A percentile compares a stretch with the other conserved stretches of the same genome.
These are phyloP conservation scores for Elanus axillaris DNA, from an alignment of 2,113 vertebrate genomes.

Conservation along the genomic window DNA sequence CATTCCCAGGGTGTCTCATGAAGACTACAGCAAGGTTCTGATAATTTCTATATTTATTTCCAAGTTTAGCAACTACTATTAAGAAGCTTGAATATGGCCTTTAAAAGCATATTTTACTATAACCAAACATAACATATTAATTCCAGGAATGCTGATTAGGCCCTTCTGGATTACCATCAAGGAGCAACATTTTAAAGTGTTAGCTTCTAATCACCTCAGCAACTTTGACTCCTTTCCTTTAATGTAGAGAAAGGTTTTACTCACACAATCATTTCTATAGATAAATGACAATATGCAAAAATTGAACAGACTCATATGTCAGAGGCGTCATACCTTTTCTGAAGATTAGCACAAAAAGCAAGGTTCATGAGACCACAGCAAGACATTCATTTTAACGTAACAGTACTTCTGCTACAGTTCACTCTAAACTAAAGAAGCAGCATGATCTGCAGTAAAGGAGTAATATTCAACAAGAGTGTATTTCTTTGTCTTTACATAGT, in stretches of 20 bases:
- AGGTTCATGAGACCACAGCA: not conserved
- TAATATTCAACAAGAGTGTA: not conserved
- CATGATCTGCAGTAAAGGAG: not conserved
- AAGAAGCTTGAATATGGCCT: not conserved
- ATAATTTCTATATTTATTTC: not conserved
- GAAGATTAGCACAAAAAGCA: not conserved
- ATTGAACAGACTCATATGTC: not conserved
- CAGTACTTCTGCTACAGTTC: not conserved
- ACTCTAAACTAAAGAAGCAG: not conserved
- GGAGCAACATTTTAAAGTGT: not conserved
- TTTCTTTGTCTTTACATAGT: not conserved
- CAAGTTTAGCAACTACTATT: not conserved
- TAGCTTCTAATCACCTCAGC: not conserved
- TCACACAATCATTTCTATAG: not conserved
- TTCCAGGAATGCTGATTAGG: not conserved
- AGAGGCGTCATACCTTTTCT: not conserved
- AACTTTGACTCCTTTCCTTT: not conserved
- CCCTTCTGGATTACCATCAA: not conserved
- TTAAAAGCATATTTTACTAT: not conserved
- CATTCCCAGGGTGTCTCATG: not conserved
- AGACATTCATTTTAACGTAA: not conserved
- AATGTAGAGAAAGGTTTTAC: not conserved
- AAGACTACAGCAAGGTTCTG: not conserved
- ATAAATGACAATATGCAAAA: not conserved
- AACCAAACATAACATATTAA: not conserved